Evolutionary conservation across 2,797 vertebrate species (phyloP).

Genomic region (Oophaga sylvatica): DNA sequence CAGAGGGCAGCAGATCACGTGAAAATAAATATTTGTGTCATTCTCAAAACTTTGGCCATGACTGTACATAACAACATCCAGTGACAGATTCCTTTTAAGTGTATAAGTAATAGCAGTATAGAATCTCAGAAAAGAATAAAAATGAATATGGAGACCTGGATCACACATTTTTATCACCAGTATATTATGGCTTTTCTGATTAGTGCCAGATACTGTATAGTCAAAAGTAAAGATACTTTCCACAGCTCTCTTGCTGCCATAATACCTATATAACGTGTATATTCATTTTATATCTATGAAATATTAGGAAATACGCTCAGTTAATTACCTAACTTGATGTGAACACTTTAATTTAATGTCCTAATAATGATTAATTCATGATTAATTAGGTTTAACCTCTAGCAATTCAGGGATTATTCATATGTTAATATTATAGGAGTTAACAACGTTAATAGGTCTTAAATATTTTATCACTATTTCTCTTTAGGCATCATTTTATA

Average conservation of each 20-base stretch:
- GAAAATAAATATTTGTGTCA: too few species aligned
- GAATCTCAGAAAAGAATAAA: background rate
- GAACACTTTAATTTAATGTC: background rate
- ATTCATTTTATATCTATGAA: background rate
- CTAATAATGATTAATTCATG: constrained; percentile 10
- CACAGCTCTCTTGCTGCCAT: background rate
- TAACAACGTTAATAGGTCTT: background rate
- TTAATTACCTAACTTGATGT: background rate
- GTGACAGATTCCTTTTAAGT: background rate
- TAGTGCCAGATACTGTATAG: background rate
- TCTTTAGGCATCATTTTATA: constrained; percentile 3
- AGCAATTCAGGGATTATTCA: background rate
- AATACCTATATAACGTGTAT: background rate
- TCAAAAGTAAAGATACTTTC: background rate
- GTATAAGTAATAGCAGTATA: background rate
- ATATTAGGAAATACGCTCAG: background rate
- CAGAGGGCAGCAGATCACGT: too few species aligned
- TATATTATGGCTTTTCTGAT: background rate
- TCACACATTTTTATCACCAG: background rate
- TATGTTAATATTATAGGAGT: background rate
- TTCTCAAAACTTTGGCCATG: too few species aligned
- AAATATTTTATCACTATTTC: constrained; percentile 3
- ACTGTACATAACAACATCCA: too few species aligned
- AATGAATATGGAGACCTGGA: background rate
- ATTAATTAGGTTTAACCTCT: background rate